phyloP scores from a whole-genome alignment of 2,113 vertebrate species.

The Sprattus sprattus region DNA sequence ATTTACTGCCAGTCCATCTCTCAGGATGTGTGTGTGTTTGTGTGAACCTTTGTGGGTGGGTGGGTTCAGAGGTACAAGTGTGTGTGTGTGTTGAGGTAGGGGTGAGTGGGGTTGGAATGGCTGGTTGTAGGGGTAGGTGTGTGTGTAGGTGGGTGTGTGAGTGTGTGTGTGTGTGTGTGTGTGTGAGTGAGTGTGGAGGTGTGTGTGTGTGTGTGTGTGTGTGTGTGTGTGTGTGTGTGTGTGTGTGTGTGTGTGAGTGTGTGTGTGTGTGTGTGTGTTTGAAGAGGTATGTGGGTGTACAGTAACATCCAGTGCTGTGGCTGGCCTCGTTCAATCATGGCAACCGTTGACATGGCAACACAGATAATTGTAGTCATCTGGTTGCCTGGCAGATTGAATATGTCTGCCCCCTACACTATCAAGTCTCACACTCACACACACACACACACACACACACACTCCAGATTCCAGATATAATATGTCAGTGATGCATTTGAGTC shows the following conservation, averaged over 20 bases:
- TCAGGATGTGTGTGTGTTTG: constrained; percentile 80
- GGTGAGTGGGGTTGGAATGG: constrained; percentile 55
- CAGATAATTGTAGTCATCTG: constrained; percentile 68
- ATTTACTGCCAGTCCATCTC: constrained; percentile 93
- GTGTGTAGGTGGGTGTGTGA: too few species aligned
- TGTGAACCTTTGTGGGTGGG: too few species aligned
- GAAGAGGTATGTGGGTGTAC: background rate
- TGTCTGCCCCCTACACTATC: background rate
- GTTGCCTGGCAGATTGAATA: constrained; percentile 38
- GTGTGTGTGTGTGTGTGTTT: background rate
- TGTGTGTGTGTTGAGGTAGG: constrained; percentile 58
- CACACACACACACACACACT: background rate
- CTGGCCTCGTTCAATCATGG: constrained; percentile 33
- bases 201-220: constrained; percentile 66
- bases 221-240: too few species aligned
- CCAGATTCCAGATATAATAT: too few species aligned
- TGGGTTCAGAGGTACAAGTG: too few species aligned
- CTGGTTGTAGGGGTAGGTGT: too few species aligned
- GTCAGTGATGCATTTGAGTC: too few species aligned
- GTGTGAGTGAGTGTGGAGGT: constrained; percentile 39
- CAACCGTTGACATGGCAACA: constrained; percentile 65
- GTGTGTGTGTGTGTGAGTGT: too few species aligned
- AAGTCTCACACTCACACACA: background rate
- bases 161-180: background rate
- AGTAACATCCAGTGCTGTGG: background rate